Conservation (phyloP, 1,140 invertebrate genomes). For the Drosophila athabasca region DNA sequence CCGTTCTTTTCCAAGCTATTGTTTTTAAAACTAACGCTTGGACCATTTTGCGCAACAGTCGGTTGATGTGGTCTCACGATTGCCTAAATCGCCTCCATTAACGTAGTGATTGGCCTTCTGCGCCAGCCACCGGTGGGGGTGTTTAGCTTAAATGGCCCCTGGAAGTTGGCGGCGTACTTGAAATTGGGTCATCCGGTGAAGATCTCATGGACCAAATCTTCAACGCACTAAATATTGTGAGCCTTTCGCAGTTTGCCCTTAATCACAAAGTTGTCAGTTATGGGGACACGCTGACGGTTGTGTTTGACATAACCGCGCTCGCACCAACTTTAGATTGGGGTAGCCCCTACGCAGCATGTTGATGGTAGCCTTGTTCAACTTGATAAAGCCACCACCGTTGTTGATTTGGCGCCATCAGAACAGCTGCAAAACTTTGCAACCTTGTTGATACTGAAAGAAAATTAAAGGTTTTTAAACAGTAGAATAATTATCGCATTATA, state of each 20-base stretch:
- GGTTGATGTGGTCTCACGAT: slow-evolving; percentile 98
- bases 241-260: slow-evolving; percentile 93
- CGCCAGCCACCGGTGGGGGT: slow-evolving; percentile 99
- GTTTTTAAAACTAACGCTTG: slow-evolving; percentile 85
- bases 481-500: slow-evolving; percentile 30
- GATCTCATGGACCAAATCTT: slow-evolving; percentile 99
- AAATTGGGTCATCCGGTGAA: slow-evolving; percentile 96
- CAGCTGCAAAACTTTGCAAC: slow-evolving; percentile 96
- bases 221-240: slow-evolving; percentile 96
- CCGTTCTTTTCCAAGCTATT: slow-evolving; percentile 53
- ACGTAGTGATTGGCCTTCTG: slow-evolving; percentile 99
- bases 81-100: slow-evolving; percentile 99
- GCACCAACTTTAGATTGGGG: slow-evolving; percentile 97
- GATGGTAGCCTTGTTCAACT: slow-evolving; percentile 96
- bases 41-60: slow-evolving; percentile 97
- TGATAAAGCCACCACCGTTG: slow-evolving; percentile 98
- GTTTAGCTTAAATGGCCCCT: slow-evolving; percentile 99
- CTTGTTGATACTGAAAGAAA: slow-evolving; percentile 94
- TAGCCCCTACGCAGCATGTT: slow-evolving; percentile 99
- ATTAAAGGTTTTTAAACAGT: not conserved
- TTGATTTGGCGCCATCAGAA: slow-evolving; percentile 98
- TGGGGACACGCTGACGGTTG: slow-evolving; percentile 93
- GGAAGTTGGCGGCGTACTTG: slow-evolving; percentile 98
- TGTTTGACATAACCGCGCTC: slow-evolving; percentile 97
- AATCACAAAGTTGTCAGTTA: slow-evolving; percentile 97